These are phyloP conservation scores for Achroia grisella DNA, from an alignment of 1,140 invertebrate species.

Conservation along the genomic window DNA sequence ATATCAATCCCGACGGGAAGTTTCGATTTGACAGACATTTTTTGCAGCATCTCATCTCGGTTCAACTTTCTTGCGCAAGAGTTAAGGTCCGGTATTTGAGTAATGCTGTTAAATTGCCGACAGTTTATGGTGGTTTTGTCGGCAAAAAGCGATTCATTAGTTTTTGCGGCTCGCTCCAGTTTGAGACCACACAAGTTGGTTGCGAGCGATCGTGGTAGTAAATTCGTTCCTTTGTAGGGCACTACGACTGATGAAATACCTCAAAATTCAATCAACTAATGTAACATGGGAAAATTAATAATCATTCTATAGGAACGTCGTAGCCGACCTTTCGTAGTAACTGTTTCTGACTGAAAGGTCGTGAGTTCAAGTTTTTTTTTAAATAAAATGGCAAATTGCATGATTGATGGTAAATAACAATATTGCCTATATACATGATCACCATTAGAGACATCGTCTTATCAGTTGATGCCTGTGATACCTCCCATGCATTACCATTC, in stretches of 20 bases:
- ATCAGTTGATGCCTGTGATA: no score
- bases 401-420: no score
- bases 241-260: conserved; percentile 1
- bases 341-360: no score
- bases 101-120: background rate
- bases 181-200: conserved; percentile 1
- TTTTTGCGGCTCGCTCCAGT: background rate
- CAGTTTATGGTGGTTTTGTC: background rate
- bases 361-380: no score
- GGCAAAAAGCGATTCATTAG: conserved; percentile 1
- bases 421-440: no score
- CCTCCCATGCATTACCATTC: no score
- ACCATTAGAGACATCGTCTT: no score
- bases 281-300: no score
- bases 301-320: no score
- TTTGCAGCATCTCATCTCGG: background rate
- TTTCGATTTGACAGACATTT: conserved; percentile 19
- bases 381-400: no score
- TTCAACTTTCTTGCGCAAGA: background rate
- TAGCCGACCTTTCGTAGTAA: no score
- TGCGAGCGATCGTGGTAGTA: background rate
- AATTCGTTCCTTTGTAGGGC: background rate
- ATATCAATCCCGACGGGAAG: conserved; percentile 20
- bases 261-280: background rate
- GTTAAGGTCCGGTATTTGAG: background rate